Evolutionary conservation across 2,113 vertebrate species (phyloP), one percentile per base, ranked within the genome.

Genomic region (Xiphorhynchus elegans): DNA sequence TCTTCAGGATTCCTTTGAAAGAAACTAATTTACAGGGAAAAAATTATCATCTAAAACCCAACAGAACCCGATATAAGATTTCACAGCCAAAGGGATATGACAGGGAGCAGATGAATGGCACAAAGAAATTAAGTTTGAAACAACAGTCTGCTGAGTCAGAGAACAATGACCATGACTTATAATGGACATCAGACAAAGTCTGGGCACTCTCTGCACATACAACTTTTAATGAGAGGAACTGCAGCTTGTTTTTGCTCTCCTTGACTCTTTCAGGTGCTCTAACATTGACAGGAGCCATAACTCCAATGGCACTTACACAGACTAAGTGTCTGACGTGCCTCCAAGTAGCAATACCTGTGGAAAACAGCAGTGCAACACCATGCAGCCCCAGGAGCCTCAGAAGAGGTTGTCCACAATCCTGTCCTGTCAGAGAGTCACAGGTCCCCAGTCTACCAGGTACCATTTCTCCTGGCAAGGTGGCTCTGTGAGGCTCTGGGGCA

Each of bases 71-170:
- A 12, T 63, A 15, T 21, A 87, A 76, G 77, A 73, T 69, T 92
- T 89, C 84, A 91, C n/a, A 91, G 29, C 11, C 5, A 4, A 89
- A 85, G 62, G 46, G n/a, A 37, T 73, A 39, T 89, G 83, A 80
- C 83, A 89, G 68, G 63, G 29, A 88, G 77, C 62, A 81, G 69
- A 68, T 73, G 53, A 85, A 87, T 69, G 81, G 79, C 76, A 93
- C 33, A 68, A 76, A 90, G 52, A 88, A 95, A 90, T 63, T 35
- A 88, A 93, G 42, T 94, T 84, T 85, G 72, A 83, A 94, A 74
- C 58, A 90, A 77, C 37, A 73, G 40, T 40, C 84, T 90, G 68
- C 70, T 95, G 90, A 92, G 39, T 94, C 85, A 93, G 75, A 96
- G 59, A 90, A 59, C 52, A 87, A 84, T 67, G 79, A 46, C 55